Percentiles rank a stretch among this genome's conserved stretches.
These are phyloP conservation scores for Montipora sp. DNA, from an alignment of 64 coral and sea anemone genomes.

Conservation along the genomic window DNA sequence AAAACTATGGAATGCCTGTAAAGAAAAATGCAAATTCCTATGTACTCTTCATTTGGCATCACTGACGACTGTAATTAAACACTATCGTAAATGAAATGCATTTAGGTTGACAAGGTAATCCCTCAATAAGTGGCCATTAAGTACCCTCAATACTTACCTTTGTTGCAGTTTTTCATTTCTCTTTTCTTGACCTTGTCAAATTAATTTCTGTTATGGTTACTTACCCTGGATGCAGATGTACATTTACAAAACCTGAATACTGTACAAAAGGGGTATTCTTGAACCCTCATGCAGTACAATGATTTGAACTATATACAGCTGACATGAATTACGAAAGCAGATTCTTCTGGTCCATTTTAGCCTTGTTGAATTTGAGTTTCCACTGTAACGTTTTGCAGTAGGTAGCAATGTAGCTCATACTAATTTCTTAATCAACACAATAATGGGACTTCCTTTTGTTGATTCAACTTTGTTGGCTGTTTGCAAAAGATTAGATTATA, in stretches of 20 bases:
- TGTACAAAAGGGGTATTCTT: too few relatives aligned
- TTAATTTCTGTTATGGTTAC: background rate
- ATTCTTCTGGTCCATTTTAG: too few relatives aligned
- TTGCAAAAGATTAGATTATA: too few relatives aligned
- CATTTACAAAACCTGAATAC: too few relatives aligned
- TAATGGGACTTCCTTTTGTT: background rate
- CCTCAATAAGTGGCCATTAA: background rate
- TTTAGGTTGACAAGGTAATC: background rate
- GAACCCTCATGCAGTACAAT: too few relatives aligned
- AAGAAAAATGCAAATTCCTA: background rate
- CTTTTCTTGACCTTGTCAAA: too few relatives aligned
- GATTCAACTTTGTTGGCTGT: background rate
- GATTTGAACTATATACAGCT: too few relatives aligned
- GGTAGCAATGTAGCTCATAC: background rate
- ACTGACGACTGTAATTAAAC: too few relatives aligned
- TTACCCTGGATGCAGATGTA: background rate
- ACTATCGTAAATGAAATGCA: background rate
- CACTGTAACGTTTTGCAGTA: background rate
- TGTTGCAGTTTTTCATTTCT: background rate
- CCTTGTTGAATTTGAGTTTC: too few relatives aligned
- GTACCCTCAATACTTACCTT: background rate
- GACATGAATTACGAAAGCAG: too few relatives aligned
- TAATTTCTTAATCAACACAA: background rate
- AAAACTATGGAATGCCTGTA: too few relatives aligned
- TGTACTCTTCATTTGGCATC: too few relatives aligned